Evolutionary conservation across 2,888 invertebrate genomes (phyloP), one percentile per base, ranked within the genome.

Genomic region (Zele albiditarsus): DNA sequence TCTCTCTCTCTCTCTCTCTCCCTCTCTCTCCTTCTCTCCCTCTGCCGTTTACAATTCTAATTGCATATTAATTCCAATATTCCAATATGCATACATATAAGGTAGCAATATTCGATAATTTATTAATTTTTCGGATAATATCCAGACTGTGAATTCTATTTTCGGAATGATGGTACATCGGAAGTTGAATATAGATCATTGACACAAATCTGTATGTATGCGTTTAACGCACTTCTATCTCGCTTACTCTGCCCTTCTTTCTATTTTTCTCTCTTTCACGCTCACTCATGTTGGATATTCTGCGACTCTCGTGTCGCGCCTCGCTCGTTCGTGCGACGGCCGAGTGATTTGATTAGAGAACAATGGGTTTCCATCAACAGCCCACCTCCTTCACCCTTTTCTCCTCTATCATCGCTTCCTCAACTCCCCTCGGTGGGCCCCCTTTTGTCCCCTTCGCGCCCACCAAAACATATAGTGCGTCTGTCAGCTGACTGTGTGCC

Each of bases 321-420:
- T 70, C 63, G 76, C 72, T 49, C 73, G 69, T 78, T 69, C 76
- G 73, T 69, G 70, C 78, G 82, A 83, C 83, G 84, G 85, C 85
- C 87, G 86, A 89, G 88, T 88, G 87, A 89, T 89, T 89, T 88
- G 88, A 89, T 89, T 88, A 88, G 86, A 87, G 88, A 88, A 89
- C 89, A 88, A 89, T 88, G 86, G 88, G 84, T 87, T 89, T 88
- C 88, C 88, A 89, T 89, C 88, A 89, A 89, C 88, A 87, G 85
- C 82, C 83, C 84, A 82, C 81, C 78, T 78, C 69, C 78, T 78
- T 67, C 80, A 73, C 63, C 73, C 38, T 57, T 46, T 20, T 63
- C 77, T 78, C 60, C 77, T 77, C 74, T 42, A 10, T 20, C 49
- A 70, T 46, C 38, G 27, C 31, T n/a, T 70, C 57, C 74, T 71